Base-by-base conservation (phyloP, 2,888 invertebrate species). In the Anthoptus insignis region DNA sequence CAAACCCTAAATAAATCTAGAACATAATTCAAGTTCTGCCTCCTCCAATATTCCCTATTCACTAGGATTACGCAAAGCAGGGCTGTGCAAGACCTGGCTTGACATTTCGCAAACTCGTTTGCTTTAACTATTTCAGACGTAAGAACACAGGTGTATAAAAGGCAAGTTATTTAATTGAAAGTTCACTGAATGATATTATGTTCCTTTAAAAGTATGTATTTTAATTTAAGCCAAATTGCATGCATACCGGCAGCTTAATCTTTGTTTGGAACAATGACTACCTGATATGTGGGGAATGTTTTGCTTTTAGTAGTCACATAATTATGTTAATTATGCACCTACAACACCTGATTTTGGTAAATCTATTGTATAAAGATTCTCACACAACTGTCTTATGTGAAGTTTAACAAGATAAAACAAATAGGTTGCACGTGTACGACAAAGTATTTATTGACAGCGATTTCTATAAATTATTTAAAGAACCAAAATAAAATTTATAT, bases 51-150 rank as follows among this genome's bases (percentile, higher is more conserved):
- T 63, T 39, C 49, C 27, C 29, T 50, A n/a, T 49, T 29, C 54
- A 14, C 32, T 21, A 47, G 45, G 29, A 45, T 82, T 81, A 80
- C 79, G 79, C 77, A 79, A 80, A 76, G 59, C 72, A 72, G 68
- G 65, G 72, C 72, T 69, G 71, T 73, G 76, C 76, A 73, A 73
- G 64, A 70, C 76, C 69, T 68, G 77, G 76, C 75, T 78, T 84
- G 84, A 82, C 83, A 86, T 84, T 86, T 84, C 73, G 76, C 79
- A 80, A 83, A 82, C 83, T 75, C 72, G 84, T 84, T 84, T 78
- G 65, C 72, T 73, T 74, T 75, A 77, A 76, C 76, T 76, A 73
- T 76, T 73, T 73, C 71, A 77, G 73, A 72, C 67, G 65, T 68
- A 66, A 71, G 65, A 69, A 71, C 71, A 77, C 76, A 80, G 76